phyloP scores from a whole-genome alignment of 2,888 invertebrate species.

The Elmis aenea region DNA sequence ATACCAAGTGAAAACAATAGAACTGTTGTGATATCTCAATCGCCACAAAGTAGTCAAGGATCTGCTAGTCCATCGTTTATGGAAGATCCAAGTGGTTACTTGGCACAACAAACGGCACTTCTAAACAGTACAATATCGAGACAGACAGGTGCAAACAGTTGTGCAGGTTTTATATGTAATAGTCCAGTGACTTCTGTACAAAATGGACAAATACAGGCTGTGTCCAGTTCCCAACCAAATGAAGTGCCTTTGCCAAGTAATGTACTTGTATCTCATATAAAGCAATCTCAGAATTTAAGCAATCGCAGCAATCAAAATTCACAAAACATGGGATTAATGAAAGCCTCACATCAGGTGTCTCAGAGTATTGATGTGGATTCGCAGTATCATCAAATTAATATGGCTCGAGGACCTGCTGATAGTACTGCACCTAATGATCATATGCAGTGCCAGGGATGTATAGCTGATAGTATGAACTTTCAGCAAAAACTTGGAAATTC shows the following conservation, averaged over 20 bases:
- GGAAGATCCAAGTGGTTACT: conserved; percentile 86
- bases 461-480: conserved; percentile 47
- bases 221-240: conserved; percentile 35
- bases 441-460: conserved; percentile 55
- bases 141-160: conserved; percentile 49
- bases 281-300: conserved; percentile 29
- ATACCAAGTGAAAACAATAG: conserved; percentile 48
- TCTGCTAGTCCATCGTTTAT: conserved; percentile 70
- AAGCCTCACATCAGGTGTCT: conserved; percentile 7
- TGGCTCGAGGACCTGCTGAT: conserved; percentile 32
- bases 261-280: conserved; percentile 35
- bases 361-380: conserved; percentile 17
- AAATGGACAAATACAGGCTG: conserved; percentile 29
- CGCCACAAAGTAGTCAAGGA: conserved; percentile 33
- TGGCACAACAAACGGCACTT: conserved; percentile 85
- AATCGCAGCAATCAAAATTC: conserved; percentile 34
- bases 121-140: conserved; percentile 77
- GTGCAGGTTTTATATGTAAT: conserved; percentile 38
- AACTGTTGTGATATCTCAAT: conserved; percentile 38
- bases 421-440: conserved; percentile 35
- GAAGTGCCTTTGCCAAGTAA: conserved; percentile 47
- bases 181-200: conserved; percentile 36
- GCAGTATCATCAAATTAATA: conserved; percentile 27
- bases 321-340: conserved; percentile 19
- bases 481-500: conserved; percentile 46